Conservation (phyloP, 2,888 invertebrate species). For the Sericinus montela region DNA sequence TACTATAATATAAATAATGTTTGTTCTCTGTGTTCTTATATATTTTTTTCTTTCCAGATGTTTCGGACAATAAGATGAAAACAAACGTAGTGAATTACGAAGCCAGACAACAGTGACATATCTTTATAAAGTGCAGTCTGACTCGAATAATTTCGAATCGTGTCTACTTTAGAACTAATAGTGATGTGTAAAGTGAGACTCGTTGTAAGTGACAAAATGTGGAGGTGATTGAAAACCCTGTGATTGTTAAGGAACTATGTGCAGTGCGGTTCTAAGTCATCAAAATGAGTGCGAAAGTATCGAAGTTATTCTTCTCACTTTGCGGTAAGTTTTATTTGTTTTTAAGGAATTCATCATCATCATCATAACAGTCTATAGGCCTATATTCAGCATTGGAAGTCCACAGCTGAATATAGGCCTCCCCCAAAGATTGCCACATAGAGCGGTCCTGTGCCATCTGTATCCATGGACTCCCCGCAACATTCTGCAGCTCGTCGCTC, state of each 20-base stretch:
- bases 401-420: too few relatives aligned
- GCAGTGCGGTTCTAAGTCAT: constrained; percentile 38
- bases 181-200: constrained; percentile 12
- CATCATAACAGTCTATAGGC: too few relatives aligned
- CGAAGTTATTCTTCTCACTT: constrained; percentile 41
- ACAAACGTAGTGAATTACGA: background rate
- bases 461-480: too few relatives aligned
- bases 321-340: constrained; percentile 61
- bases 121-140: background rate
- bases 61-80: background rate
- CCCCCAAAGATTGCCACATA: too few relatives aligned
- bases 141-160: background rate
- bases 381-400: too few relatives aligned
- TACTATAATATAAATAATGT: too few relatives aligned
- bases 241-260: constrained; percentile 47
- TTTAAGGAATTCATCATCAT: too few relatives aligned
- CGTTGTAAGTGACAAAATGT: constrained; percentile 38
- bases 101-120: background rate
- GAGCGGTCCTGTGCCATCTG: too few relatives aligned
- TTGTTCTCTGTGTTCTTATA: too few relatives aligned
- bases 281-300: constrained; percentile 63
- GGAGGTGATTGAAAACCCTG: constrained; percentile 45
- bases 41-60: constrained; percentile 12
- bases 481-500: too few relatives aligned
- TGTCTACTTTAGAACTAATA: too few relatives aligned